Evolutionary conservation across 2,888 invertebrate species (phyloP).

Genomic region (Stenotaenia linearis): DNA sequence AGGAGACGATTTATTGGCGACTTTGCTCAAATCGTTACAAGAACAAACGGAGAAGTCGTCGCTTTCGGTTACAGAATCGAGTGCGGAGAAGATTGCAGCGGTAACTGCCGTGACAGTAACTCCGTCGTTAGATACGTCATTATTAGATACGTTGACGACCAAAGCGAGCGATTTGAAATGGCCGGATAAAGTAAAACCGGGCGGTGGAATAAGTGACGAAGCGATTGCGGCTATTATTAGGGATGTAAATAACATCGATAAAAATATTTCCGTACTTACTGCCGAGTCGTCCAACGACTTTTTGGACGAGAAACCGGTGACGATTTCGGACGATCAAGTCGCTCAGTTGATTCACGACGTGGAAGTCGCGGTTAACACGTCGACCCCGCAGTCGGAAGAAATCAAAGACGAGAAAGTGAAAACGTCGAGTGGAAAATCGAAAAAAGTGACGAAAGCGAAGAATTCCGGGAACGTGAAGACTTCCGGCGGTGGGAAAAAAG

Average conservation of each 20-base stretch:
- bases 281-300: background rate
- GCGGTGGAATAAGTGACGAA: slow-evolving; percentile 30
- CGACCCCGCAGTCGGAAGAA: background rate
- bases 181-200: slow-evolving; percentile 27
- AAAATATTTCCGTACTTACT: background rate
- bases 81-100: background rate
- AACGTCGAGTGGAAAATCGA: background rate
- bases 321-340: background rate
- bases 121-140: no score
- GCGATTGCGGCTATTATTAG: background rate
- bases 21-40: slow-evolving; percentile 1
- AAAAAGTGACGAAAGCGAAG: background rate
- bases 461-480: background rate
- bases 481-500: background rate
- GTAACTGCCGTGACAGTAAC: background rate
- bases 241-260: background rate
- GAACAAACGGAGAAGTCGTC: background rate
- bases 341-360: slow-evolving; percentile 17
- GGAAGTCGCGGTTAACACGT: background rate
- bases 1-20: slow-evolving; percentile 24
- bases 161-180: background rate
- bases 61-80: background rate
- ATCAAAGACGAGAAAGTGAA: background rate
- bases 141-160: background rate
- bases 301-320: background rate